A percentile compares a stretch with the other conserved stretches of the same genome.
Evolutionary conservation across 2,888 invertebrate genomes (phyloP).

Genomic region (Junonia oenone): DNA sequence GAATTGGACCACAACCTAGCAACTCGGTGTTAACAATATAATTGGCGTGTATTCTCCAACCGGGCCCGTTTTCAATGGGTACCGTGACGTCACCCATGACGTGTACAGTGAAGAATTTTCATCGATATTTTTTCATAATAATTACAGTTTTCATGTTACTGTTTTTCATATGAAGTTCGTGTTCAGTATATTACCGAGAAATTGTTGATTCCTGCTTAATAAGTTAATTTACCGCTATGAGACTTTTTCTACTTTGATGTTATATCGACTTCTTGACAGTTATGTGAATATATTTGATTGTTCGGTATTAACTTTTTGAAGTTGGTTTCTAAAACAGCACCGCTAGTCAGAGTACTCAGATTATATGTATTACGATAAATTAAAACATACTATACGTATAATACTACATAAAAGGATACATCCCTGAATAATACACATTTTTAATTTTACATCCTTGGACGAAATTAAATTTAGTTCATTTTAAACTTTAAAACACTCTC

Average conservation of each 20-base stretch:
- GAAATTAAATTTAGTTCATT: too few species aligned
- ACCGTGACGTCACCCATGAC: slow-evolving; percentile 26
- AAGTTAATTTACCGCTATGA: background rate
- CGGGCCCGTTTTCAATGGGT: slow-evolving; percentile 15
- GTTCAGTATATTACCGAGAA: slow-evolving; percentile 15
- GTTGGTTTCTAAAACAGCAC: too few species aligned
- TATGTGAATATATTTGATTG: too few species aligned
- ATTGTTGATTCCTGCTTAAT: slow-evolving; percentile 5
- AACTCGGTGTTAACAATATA: slow-evolving; percentile 14
- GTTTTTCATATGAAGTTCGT: slow-evolving; percentile 5
- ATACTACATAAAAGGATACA: too few species aligned
- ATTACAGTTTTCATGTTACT: slow-evolving; percentile 10
- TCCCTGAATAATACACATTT: too few species aligned
- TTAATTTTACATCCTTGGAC: too few species aligned
- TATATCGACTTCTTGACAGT: background rate
- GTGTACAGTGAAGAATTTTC: slow-evolving; percentile 17
- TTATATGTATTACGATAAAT: too few species aligned
- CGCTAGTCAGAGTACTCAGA: too few species aligned
- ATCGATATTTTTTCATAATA: slow-evolving; percentile 9
- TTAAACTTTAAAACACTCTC: too few species aligned
- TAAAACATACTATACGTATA: too few species aligned
- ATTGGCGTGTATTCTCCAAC: slow-evolving; percentile 4
- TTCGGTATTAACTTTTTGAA: too few species aligned
- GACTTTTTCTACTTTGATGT: background rate
- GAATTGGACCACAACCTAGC: slow-evolving; percentile 5